Evolutionary conservation across 2,888 invertebrate species (phyloP), one percentile per base, ranked within the genome.

Genomic region (Neoaliturus tenellus): DNA sequence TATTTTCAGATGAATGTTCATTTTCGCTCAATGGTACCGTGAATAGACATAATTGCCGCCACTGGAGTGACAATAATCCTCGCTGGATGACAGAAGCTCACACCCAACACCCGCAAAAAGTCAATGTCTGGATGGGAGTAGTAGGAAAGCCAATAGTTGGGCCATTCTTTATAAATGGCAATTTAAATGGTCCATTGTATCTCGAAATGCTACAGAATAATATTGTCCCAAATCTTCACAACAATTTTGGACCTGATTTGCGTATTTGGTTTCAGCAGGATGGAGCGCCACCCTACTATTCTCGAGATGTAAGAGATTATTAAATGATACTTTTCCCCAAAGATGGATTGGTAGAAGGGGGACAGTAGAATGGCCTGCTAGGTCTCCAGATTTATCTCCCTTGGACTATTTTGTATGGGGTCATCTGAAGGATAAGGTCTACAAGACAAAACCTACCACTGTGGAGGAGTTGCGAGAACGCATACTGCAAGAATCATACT

Each of bases 21-120:
- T 73, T 73, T 35, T 73, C 23, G 25, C 39, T 73, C n/a, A 73
- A 33, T 39, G 39, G 73, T 12, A 39, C 39, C 39, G 73, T 73
- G 35, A 73, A 73, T 25, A 73, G 39, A 73, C 73, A 73, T 25
- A 39, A 35, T 25, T 35, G 73, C n/a, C n/a, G n/a, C n/a, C n/a
- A n/a, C n/a, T n/a, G n/a, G n/a, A n/a, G n/a, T 41, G 73, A 73
- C 73, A 20, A 6, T 41, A 73, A 73, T 12, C n/a, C n/a, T n/a
- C n/a, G n/a, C n/a, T n/a, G n/a, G n/a, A n/a, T n/a, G n/a, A n/a
- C n/a, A n/a, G n/a, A n/a, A n/a, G n/a, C n/a, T n/a, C n/a, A n/a
- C n/a, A n/a, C n/a, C n/a, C n/a, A n/a, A n/a, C n/a, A n/a, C n/a
- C n/a, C n/a, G n/a, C n/a, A n/a, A n/a, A 73, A 73, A 25, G 20